Evolutionary conservation across 2,888 invertebrate species (phyloP), one percentile per base, ranked within the genome.

Genomic region (Drosophila austrosaltans): DNA sequence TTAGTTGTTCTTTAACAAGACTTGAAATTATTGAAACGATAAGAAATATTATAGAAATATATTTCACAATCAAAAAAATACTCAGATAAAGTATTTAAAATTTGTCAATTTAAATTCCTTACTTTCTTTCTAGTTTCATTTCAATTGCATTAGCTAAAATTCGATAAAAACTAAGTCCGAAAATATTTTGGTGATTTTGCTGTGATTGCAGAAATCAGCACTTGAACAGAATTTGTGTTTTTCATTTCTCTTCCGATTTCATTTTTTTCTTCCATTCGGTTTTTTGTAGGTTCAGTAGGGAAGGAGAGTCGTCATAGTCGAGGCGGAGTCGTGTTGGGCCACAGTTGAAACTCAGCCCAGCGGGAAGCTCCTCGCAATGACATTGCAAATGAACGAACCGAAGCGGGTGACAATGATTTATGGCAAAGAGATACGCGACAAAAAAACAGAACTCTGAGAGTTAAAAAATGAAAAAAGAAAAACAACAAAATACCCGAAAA

Each of bases 331-430:
- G 66, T 30, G 64, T 16, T 69, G 59, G 68, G 44, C 53, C 12
- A 53, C 32, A 62, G 30, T 54, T 54, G 71, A 62, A 69, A 48
- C 48, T 48, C 61, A 77, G 81, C 90, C 80, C 90, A 90, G 90
- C 90, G 85, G 90, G 90, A 83, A 77, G 90, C 85, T 76, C 25
- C 84, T 89, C 83, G 77, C 83, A 89, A 85, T 90, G 90, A 91
- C 90, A 90, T 90, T 89, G 89, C 89, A 82, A 48, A 48, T 48
- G 48, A 48, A 86, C 82, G 79, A 86, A 53, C n/a, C 72, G 72
- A 72, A 72, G 90, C 90, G 90, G 88, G 89, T 90, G 91, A 90
- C 91, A 91, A 91, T 91, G 91, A 91, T 91, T 91, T 91, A 91
- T 91, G 82, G 84, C 88, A 80, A 87, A 81, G 82, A 91, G 90